These are phyloP conservation scores for Dolichotis patagonum DNA, from an alignment of 2,113 vertebrate species.

Conservation along the genomic window DNA sequence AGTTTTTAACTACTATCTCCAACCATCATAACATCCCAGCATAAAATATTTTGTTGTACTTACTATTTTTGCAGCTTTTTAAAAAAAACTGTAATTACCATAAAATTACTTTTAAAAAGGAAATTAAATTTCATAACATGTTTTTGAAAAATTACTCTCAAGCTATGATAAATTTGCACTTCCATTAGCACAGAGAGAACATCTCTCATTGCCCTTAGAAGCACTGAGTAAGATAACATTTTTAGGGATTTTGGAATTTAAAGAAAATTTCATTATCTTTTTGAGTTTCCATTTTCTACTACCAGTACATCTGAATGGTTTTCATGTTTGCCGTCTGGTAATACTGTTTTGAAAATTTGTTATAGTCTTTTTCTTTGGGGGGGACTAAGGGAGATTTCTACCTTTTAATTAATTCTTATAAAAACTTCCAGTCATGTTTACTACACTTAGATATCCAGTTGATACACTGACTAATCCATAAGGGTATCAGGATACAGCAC, in stretches of 20 bases:
- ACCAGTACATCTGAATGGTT: not conserved
- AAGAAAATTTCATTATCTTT: not conserved
- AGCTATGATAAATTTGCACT: not conserved
- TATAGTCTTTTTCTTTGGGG: not conserved
- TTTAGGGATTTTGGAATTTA: not conserved
- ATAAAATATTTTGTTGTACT: not conserved
- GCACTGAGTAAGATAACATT: not conserved
- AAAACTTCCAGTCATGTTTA: not conserved
- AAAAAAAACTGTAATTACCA: not conserved
- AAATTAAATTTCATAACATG: not conserved
- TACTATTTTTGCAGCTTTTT: not conserved
- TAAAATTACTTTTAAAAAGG: not conserved
- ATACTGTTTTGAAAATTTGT: not conserved
- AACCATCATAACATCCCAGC: not conserved
- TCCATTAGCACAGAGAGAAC: not conserved
- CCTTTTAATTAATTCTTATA: not conserved
- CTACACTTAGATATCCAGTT: not conserved
- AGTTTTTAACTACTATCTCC: not conserved
- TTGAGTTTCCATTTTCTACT: not conserved
- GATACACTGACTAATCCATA: not conserved
- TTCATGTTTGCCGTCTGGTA: not conserved
- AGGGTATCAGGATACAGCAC: too few species aligned
- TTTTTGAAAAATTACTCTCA: not conserved
- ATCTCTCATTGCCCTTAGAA: not conserved
- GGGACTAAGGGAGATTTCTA: not conserved